phyloP scores from a whole-genome alignment of 2,888 invertebrate species.

The Saturnia japonica region DNA sequence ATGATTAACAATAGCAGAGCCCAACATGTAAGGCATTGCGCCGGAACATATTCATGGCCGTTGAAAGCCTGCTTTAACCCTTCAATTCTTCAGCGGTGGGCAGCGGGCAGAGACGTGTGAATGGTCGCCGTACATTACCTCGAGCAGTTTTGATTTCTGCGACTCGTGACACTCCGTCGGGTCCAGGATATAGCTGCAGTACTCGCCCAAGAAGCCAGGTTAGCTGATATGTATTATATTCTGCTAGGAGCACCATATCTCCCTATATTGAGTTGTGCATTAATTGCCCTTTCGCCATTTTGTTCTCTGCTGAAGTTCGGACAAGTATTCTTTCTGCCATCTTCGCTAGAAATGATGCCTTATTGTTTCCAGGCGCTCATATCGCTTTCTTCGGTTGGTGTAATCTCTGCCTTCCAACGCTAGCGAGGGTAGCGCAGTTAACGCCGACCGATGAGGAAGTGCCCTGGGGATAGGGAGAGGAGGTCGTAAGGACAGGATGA shows the following conservation, averaged over 20 bases:
- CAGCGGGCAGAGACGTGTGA: too few relatives aligned
- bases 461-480: conserved; percentile 29
- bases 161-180: conserved; percentile 45
- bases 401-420: neutral
- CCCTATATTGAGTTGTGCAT: conserved; percentile 1
- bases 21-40: too few relatives aligned
- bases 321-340: too few relatives aligned
- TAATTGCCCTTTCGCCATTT: conserved; percentile 14
- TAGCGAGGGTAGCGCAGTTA: conserved; percentile 22
- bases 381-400: neutral
- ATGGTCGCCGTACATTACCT: too few relatives aligned
- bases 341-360: too few relatives aligned
- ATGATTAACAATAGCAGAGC: too few relatives aligned
- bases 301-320: conserved; percentile 22
- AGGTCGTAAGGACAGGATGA: conserved; percentile 29
- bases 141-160: too few relatives aligned
- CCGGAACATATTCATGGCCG: too few relatives aligned
- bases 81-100: too few relatives aligned
- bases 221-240: conserved; percentile 43
- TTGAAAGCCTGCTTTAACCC: too few relatives aligned
- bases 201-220: conserved; percentile 50
- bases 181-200: conserved; percentile 48
- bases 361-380: too few relatives aligned
- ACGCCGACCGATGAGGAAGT: conserved; percentile 31
- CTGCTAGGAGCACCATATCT: conserved; percentile 28